Evolutionary conservation across 2,113 vertebrate genomes (phyloP).

Genomic region (Sturnus vulgaris): DNA sequence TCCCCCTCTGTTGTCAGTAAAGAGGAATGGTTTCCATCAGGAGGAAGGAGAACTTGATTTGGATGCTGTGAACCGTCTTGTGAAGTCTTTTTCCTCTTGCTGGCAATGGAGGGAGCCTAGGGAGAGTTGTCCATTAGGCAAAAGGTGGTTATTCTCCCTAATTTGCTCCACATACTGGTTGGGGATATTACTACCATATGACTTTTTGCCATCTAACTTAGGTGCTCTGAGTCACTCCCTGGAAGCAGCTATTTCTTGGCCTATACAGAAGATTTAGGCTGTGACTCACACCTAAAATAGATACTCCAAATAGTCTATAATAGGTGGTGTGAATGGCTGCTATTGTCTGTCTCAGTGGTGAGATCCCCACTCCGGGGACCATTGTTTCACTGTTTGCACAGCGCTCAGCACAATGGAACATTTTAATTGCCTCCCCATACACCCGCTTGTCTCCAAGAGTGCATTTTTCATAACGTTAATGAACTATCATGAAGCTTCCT

Average conservation of each 20-base stretch:
- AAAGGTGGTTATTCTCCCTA: neutral
- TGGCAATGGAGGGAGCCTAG: neutral
- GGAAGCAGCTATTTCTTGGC: neutral
- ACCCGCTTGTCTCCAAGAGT: neutral
- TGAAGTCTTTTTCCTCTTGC: neutral
- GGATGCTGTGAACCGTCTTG: neutral
- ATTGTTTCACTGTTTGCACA: conserved; percentile 17
- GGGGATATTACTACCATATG: neutral
- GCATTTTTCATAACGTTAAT: conserved; percentile 1
- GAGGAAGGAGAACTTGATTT: neutral
- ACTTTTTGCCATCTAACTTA: neutral
- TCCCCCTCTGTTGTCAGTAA: neutral
- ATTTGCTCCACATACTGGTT: neutral
- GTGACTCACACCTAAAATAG: conserved; percentile 32
- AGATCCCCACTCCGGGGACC: neutral
- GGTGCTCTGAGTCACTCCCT: conserved; percentile 28
- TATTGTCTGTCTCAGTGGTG: conserved; percentile 19
- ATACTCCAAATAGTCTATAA: conserved; percentile 8
- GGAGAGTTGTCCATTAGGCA: neutral
- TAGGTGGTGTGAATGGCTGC: conserved; percentile 5
- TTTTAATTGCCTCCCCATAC: conserved; percentile 30
- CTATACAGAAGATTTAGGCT: neutral
- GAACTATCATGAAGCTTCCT: neutral
- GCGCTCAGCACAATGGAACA: conserved; percentile 1
- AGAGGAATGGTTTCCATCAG: conserved; percentile 17